Percentiles rank a stretch among this genome's conserved stretches.
These are phyloP conservation scores for Seriola aureovittata DNA, from an alignment of 2,113 vertebrate species.

Conservation along the genomic window DNA sequence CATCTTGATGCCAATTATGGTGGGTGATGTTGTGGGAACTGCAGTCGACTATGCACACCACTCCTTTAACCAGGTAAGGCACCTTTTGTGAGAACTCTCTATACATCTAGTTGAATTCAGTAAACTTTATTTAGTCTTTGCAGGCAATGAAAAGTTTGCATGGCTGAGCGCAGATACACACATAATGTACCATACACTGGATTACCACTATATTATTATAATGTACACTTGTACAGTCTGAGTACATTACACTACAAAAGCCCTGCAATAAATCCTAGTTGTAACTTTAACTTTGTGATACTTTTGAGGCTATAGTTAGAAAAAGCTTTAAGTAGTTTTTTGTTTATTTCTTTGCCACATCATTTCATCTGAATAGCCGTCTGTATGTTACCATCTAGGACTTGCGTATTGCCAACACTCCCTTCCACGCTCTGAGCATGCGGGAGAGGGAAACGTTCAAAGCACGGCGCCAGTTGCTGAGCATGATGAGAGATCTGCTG, in stretches of 20 bases:
- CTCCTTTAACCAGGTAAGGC: conserved; percentile 87
- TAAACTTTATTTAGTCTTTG: not conserved
- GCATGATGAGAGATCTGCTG: conserved; percentile 80
- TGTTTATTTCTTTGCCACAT: not conserved
- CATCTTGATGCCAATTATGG: conserved; percentile 84
- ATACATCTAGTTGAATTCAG: not conserved
- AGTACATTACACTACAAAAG: not conserved
- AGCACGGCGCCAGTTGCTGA: conserved; percentile 79
- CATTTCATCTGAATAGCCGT: not conserved
- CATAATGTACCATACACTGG: not conserved
- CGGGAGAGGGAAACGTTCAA: conserved; percentile 80
- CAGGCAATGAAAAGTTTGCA: not conserved
- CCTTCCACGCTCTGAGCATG: conserved; percentile 81
- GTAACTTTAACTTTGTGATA: too few relatives aligned
- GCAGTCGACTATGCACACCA: conserved; percentile 87
- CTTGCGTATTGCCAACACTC: conserved; percentile 81
- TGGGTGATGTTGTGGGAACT: conserved; percentile 83
- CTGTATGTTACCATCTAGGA: conserved; percentile 75
- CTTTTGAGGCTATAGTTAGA: too few relatives aligned
- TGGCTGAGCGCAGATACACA: not conserved
- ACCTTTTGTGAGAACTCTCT: not conserved
- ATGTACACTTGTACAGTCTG: not conserved
- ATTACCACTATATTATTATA: not conserved
- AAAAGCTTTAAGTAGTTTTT: too few relatives aligned
- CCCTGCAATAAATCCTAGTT: not conserved